Base-by-base conservation (phyloP, 2,888 invertebrate genomes). In the Erynnis tages region DNA sequence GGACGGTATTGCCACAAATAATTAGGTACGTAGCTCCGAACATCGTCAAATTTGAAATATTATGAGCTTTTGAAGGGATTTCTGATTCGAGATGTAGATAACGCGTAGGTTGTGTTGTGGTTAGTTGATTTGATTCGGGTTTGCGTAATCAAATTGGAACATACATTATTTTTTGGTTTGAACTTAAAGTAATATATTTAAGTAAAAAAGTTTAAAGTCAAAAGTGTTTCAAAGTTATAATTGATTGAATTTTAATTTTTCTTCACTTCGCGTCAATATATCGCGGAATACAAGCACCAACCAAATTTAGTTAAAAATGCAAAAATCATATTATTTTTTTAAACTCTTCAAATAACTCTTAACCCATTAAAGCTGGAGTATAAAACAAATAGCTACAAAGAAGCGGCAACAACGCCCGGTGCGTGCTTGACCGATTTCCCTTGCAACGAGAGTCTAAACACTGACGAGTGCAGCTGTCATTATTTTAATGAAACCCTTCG, bases 401-500 rank as follows among this genome's bases (percentile, higher is more conserved):
- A 13, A 29, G n/a, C 4, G 30, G 6, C 35, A 43, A 19, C 35
- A 38, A 38, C 10, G 44, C 35, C 37, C 30, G 21, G 37, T 54
- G 45, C 37, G 47, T 44, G 37, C 43, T 48, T 47, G 53, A 45
- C 52, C 52, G 52, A 45, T 45, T 32, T 52, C 29, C 14, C 23
- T 41, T 32, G 45, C 55, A 55, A 58, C 43, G 58, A 64, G 61
- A 53, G 44, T 52, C 45, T 54, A 54, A 54, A 59, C 48, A 54
- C 61, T 54, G 35, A 54, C 65, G 63, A 54, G 58, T 53, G 54
- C 62, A 65, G 53, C 61, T 61, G 64, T 69, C 66, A 68, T 69
- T 71, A 69, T 68, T 68, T 68, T 71, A 72, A 72, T 72, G 67
- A 68, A 65, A 65, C 64, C 58, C 56, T 37, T 35, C n/a, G 27